Percentiles rank a stretch among this genome's conserved stretches.
These are phyloP conservation scores for Megaceryle maxima DNA, from an alignment of 2,113 vertebrate species.

Conservation along the genomic window DNA sequence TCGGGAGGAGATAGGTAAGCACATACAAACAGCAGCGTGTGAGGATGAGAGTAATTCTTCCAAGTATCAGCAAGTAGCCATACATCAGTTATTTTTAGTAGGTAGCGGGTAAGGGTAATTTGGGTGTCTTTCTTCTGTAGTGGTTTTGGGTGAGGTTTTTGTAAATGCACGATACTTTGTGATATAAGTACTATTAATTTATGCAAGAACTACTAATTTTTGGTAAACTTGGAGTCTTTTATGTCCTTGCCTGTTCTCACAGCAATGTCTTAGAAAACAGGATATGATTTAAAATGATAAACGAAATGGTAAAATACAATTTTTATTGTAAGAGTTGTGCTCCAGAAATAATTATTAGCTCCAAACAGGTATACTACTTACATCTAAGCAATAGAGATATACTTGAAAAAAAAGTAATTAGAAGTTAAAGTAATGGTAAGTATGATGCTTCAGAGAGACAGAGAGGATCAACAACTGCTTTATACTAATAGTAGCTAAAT, in stretches of 20 bases:
- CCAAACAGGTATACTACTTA: background rate
- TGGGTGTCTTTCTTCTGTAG: background rate
- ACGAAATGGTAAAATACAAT: background rate
- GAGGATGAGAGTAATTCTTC: background rate
- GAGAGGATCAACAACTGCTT: background rate
- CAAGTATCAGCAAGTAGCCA: background rate
- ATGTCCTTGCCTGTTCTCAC: background rate
- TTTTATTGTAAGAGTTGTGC: background rate
- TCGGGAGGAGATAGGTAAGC: background rate
- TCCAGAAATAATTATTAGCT: background rate
- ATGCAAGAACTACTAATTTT: background rate
- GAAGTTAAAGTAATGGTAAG: background rate
- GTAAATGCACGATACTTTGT: background rate
- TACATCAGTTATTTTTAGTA: background rate
- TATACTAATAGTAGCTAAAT: background rate
- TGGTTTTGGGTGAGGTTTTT: background rate
- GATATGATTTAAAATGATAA: background rate
- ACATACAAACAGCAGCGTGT: accelerated
- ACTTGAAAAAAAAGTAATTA: background rate
- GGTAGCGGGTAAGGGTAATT: background rate
- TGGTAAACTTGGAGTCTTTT: background rate
- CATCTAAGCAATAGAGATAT: background rate
- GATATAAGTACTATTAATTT: background rate
- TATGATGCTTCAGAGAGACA: background rate
- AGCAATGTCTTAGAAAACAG: background rate